phyloP scores from a whole-genome alignment of 2,797 vertebrate species.

The Cyclopterus lumpus region DNA sequence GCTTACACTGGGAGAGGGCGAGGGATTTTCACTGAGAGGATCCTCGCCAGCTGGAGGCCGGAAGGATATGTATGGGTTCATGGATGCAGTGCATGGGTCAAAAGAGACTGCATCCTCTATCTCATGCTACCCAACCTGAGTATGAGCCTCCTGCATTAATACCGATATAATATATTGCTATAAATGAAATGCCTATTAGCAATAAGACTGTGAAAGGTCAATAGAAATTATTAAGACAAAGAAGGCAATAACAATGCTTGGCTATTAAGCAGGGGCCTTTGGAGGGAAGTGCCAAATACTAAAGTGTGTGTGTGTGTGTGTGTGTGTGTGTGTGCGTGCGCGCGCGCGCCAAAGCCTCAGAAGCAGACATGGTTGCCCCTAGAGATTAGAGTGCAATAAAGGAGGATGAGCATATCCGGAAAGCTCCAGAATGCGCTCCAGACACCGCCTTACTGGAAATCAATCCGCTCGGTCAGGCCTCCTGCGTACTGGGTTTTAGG shows the following conservation, averaged over 20 bases:
- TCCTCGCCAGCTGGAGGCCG: constrained; percentile 49
- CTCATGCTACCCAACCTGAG: background rate
- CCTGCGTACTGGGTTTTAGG: constrained; percentile 71
- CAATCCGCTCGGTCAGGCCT: constrained; percentile 74
- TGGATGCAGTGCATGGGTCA: constrained; percentile 16
- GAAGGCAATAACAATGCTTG: constrained; percentile 60
- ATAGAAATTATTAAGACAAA: constrained; percentile 64
- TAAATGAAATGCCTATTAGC: constrained; percentile 64
- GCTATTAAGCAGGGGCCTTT: constrained; percentile 60
- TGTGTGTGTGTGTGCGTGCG: constrained; percentile 39
- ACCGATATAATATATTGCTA: constrained; percentile 43
- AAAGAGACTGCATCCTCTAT: constrained; percentile 10
- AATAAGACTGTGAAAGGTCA: constrained; percentile 57
- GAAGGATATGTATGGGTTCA: constrained; percentile 39
- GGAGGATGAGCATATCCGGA: constrained; percentile 76
- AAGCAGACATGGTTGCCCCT: constrained; percentile 67
- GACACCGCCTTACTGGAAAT: constrained; percentile 81
- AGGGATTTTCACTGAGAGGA: constrained; percentile 34
- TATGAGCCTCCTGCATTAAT: constrained; percentile 3
- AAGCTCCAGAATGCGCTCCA: constrained; percentile 72
- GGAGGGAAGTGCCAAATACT: constrained; percentile 42
- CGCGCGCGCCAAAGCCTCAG: constrained; percentile 58
- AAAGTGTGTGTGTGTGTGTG: constrained; percentile 24
- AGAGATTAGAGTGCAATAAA: constrained; percentile 82
- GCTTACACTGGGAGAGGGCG: constrained; percentile 19